Evolutionary conservation across 2,888 invertebrate genomes (phyloP), one percentile per base, ranked within the genome.

Genomic region (Pseudoips prasinana): DNA sequence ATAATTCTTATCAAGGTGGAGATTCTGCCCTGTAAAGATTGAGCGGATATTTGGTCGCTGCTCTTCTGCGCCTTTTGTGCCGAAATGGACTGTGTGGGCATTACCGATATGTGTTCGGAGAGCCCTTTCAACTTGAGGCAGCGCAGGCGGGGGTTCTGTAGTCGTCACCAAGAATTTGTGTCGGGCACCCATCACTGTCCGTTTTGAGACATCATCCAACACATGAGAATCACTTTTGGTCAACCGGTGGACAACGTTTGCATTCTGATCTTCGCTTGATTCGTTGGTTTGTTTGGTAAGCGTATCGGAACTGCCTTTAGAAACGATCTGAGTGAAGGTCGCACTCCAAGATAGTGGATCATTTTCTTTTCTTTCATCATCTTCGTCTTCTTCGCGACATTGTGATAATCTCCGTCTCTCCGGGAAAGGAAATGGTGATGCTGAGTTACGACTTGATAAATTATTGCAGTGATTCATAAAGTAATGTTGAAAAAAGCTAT

Each of bases 331-430:
- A 3, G 59, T 48, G 22, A 52, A 50, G 7, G 48, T 27, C 9
- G 58, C 61, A 8, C 64, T 57, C 25, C 68, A 64, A 7, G 62
- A 53, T 5, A 64, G 46, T 19, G 60, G 58, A 34, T 73, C 65
- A 20, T 37, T 41, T 18, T 86, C 84, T 57, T 79, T 84, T 29
- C 67, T 82, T 29, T 77, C 90, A 49, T 94, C 94, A 32, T 94
- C 94, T 69, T 95, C 95, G 59, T 95, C 95, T 79, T 95, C 95
- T 70, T 95, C 95, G 40, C 94, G 91, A 70, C 95, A 95, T 75
- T 95, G 95, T 1, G 95, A 95, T 46, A 95, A 75, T 7, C 95
- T 90, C 17, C 94, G 87, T 3, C 92, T 87, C 56, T 91, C 92
- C 34, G 86, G 83, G 57, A 90, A 91, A 1, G 90, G 85, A 49